Evolutionary conservation across 2,888 invertebrate species (phyloP).

Genomic region (Patella depressa): DNA sequence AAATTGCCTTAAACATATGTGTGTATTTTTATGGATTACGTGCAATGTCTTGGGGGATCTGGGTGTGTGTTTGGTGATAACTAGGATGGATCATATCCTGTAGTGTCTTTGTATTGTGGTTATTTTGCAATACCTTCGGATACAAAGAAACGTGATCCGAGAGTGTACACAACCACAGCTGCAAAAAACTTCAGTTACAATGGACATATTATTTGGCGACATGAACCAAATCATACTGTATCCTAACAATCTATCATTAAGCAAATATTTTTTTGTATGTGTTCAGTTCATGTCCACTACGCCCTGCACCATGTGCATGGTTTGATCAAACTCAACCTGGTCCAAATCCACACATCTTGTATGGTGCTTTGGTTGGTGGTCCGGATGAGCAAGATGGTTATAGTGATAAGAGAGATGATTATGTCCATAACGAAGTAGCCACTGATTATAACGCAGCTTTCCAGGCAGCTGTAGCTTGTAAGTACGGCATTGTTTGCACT

Average conservation of each 20-base stretch:
- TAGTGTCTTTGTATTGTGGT: no score
- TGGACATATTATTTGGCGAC: no score
- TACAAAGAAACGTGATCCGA: no score
- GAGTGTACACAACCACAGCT: no score
- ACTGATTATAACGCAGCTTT: slow-evolving; percentile 50
- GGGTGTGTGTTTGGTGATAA: no score
- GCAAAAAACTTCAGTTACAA: no score
- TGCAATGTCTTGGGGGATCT: no score
- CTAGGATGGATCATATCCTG: no score
- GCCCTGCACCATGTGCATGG: slow-evolving; percentile 58
- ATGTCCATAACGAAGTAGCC: slow-evolving; percentile 43
- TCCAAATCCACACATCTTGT: slow-evolving; percentile 31
- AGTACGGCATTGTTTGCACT: neutral
- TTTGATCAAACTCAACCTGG: slow-evolving; percentile 45
- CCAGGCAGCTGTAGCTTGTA: slow-evolving; percentile 49
- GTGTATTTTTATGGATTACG: no score
- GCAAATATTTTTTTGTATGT: no score
- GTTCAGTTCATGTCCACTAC: slow-evolving; percentile 60
- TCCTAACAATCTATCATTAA: neutral
- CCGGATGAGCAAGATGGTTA: slow-evolving; percentile 36
- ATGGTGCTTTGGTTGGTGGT: slow-evolving; percentile 33
- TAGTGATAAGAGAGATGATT: slow-evolving; percentile 39
- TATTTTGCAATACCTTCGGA: no score
- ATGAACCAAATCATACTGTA: neutral
- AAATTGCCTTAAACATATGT: no score